Conservation (phyloP, 2,113 vertebrate species). For the Nycticryphes semicollaris region DNA sequence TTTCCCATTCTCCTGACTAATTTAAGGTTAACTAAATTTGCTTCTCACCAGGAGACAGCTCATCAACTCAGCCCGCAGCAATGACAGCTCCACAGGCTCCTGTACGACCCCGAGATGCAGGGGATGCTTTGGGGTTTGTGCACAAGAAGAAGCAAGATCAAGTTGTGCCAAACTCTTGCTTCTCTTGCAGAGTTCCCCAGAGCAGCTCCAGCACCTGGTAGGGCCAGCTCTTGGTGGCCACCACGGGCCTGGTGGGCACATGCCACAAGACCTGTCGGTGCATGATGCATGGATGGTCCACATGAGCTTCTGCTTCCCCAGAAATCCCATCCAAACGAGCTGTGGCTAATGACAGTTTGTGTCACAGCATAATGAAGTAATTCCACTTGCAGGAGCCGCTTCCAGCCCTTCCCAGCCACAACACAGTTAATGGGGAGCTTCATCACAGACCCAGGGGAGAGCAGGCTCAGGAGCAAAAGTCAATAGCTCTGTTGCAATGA, state of each 20-base stretch:
- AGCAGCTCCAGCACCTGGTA: neutral
- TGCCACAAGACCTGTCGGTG: accelerated
- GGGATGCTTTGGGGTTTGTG: neutral
- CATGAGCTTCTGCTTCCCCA: neutral
- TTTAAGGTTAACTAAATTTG: neutral
- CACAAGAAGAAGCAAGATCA: neutral
- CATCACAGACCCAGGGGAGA: neutral
- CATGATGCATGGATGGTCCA: accelerated
- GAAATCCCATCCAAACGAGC: neutral
- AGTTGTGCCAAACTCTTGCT: neutral
- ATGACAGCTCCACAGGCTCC: neutral
- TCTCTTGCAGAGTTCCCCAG: neutral
- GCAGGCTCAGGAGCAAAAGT: neutral
- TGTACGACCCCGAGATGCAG: accelerated
- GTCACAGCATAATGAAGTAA: neutral
- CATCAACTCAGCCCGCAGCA: neutral
- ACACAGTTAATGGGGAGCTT: neutral
- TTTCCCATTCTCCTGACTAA: neutral
- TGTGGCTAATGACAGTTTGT: neutral
- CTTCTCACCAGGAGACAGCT: neutral
- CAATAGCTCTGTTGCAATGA: neutral
- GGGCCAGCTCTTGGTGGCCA: neutral
- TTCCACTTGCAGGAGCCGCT: neutral
- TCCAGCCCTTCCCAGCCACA: neutral
- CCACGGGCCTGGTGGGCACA: accelerated